Percentiles rank a stretch among this genome's conserved stretches.
phyloP scores from a whole-genome alignment of 2,888 invertebrate genomes.

The Drosophila putrida region DNA sequence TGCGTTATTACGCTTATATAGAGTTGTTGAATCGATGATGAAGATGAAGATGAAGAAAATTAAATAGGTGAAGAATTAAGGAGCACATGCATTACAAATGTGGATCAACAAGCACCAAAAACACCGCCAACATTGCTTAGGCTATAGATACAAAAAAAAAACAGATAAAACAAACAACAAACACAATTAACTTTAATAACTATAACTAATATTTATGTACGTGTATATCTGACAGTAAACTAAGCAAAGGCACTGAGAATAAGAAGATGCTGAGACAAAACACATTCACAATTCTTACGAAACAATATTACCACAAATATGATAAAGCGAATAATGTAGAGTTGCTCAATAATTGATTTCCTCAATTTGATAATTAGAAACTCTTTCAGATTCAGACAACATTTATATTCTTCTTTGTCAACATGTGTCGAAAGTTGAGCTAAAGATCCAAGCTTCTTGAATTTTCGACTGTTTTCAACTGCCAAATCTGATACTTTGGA shows the following conservation, averaged over 20 bases:
- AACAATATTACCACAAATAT: not conserved
- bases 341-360: not conserved
- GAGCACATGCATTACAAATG: conserved; percentile 20
- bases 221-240: conserved; percentile 13
- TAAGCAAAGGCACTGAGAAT: conserved; percentile 17
- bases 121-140: conserved; percentile 51
- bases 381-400: not conserved
- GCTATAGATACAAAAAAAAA: conserved; percentile 2
- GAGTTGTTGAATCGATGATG: conserved; percentile 21
- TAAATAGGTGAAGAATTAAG: conserved; percentile 2
- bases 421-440: not conserved
- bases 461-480: not conserved
- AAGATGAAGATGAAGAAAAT: not conserved
- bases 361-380: not conserved
- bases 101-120: conserved; percentile 41
- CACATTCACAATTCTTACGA: not conserved
- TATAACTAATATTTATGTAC: conserved; percentile 4
- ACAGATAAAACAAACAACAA: conserved; percentile 8
- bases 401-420: not conserved
- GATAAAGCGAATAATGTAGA: not conserved
- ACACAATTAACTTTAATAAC: conserved; percentile 19
- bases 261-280: conserved; percentile 3
- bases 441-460: not conserved
- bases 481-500: no score
- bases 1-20: conserved; percentile 54